Conservation (phyloP, 2,797 vertebrate species). For the Pelodytes ibericus region DNA sequence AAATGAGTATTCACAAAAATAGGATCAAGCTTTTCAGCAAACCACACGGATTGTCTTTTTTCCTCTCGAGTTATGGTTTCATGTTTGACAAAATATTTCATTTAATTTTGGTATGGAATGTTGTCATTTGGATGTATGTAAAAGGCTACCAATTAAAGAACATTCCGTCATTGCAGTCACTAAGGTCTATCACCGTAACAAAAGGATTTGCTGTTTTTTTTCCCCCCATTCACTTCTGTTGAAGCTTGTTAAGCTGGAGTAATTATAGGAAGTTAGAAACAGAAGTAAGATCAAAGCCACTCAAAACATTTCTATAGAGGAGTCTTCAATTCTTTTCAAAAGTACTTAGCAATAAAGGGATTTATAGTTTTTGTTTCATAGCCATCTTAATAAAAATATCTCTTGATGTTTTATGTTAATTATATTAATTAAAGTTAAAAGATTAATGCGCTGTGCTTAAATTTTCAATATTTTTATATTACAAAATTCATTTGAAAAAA, state of each 20-base stretch:
- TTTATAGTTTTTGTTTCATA: slow-evolving; percentile 47
- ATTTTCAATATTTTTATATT: not conserved
- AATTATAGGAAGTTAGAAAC: slow-evolving; percentile 66
- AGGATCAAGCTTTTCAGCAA: slow-evolving; percentile 79
- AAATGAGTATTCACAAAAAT: slow-evolving; percentile 72
- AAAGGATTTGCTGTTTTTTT: slow-evolving; percentile 61
- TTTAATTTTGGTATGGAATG: slow-evolving; percentile 66
- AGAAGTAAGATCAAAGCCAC: slow-evolving; percentile 73
- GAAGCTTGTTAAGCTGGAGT: slow-evolving; percentile 70
- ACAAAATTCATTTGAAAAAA: not conserved
- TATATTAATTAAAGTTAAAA: not conserved
- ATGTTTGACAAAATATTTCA: slow-evolving; percentile 75
- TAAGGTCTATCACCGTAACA: slow-evolving; percentile 74
- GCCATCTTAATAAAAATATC: slow-evolving; percentile 19
- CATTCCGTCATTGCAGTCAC: slow-evolving; percentile 67
- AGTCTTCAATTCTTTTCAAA: slow-evolving; percentile 67
- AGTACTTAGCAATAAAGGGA: slow-evolving; percentile 63
- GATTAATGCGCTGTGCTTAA: not conserved
- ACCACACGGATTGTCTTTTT: slow-evolving; percentile 74
- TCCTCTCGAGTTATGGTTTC: slow-evolving; percentile 72
- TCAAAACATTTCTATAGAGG: slow-evolving; percentile 65
- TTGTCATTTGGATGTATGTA: slow-evolving; percentile 55
- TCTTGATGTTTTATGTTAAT: slow-evolving; percentile 24
- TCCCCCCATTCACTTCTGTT: slow-evolving; percentile 62
- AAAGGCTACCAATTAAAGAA: slow-evolving; percentile 57